phyloP scores from a whole-genome alignment of 2,888 invertebrate species.

The Nineta flava region DNA sequence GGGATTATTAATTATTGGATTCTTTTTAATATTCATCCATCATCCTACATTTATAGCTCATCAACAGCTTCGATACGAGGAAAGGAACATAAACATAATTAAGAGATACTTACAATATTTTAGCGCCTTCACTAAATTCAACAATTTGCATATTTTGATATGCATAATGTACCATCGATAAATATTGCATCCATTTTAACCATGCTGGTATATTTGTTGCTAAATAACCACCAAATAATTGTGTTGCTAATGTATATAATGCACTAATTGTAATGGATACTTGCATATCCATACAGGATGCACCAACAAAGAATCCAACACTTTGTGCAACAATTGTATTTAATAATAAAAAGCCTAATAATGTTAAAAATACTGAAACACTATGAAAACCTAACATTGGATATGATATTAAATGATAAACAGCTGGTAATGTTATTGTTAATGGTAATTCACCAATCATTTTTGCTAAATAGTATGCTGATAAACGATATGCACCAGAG shows the following conservation, averaged over 20 bases:
- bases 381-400: conserved; percentile 53
- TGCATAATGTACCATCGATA: conserved; percentile 64
- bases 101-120: conserved; percentile 48
- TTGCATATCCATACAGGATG: conserved; percentile 60
- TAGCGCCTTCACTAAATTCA: conserved; percentile 53
- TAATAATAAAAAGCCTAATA: conserved; percentile 49
- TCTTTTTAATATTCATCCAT: too few relatives aligned
- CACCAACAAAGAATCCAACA: conserved; percentile 65
- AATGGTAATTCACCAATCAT: conserved; percentile 66
- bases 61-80: too few relatives aligned
- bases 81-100: too few relatives aligned
- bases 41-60: too few relatives aligned
- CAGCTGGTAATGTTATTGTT: conserved; percentile 55
- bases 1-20: too few relatives aligned
- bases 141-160: conserved; percentile 69
- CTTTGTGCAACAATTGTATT: conserved; percentile 63
- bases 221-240: conserved; percentile 60
- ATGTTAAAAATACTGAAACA: conserved; percentile 47
- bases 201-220: conserved; percentile 57
- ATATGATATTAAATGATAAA: conserved; percentile 61
- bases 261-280: conserved; percentile 63
- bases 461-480: conserved; percentile 67
- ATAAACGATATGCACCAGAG: conserved; percentile 61
- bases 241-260: conserved; percentile 58
- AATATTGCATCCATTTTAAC: conserved; percentile 57